Evolutionary conservation across 2,888 invertebrate genomes (phyloP), one percentile per base, ranked within the genome.

Genomic region (Bombylius major): DNA sequence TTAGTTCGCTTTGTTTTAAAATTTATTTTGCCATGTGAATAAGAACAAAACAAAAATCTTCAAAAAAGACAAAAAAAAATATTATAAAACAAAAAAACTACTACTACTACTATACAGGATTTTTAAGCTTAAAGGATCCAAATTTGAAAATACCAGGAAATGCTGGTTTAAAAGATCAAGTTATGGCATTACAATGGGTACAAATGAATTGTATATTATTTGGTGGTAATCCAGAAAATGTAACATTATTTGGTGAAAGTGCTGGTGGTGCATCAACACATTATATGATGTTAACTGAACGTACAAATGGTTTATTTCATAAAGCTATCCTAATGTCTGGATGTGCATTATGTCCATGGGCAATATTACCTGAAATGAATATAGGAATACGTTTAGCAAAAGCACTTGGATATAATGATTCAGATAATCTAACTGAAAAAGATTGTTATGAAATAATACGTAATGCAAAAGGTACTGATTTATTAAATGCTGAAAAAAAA

Each of bases 171-270:
- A 78, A 79, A 65, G 79, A 79, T 64, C 76, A 77, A 67, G 70
- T 77, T 3, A 60, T 78, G 64, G 78, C 78, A 1, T 61, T 79
- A 48, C 73, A 73, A 60, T 79, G 79, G 78, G 70, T 79, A 0
- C 73, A 77, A 59, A 66, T 65, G 3, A 79, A 79, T 61, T 76
- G 78, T 31, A 59, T 65, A 13, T 68, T 69, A 54, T 79, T 79
- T 63, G 75, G 76, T 44, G 79, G 79, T 4, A 76, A 79, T 66
- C 69, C 76, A 0, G 65, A 75, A 8, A 79, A 79, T 58, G 77
- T 73, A 4, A 78, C 78, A 0, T 67, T 79, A 9, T 76, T 78
- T 62, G 79, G 79, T 3, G 76, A 77, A 64, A 78, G 79, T 62
- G 78, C 78, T 4, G 79, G 79, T 3, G 77, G 70, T 8, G 73